Base-by-base conservation (phyloP, 2,888 invertebrate species). In the Sipunculus nudus region DNA sequence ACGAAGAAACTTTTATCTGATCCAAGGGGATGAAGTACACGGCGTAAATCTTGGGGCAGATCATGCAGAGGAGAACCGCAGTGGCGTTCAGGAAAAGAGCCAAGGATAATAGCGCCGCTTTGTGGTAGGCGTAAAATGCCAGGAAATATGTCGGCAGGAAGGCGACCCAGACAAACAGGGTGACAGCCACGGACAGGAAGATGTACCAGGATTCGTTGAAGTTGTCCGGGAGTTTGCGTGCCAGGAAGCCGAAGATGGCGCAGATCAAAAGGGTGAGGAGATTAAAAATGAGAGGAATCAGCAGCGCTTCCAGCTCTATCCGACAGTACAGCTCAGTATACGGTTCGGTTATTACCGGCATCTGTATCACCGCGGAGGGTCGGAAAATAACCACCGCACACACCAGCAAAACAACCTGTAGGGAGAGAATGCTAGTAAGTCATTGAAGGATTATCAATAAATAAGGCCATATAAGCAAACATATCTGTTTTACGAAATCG, bases 291-390 rank as follows among this genome's bases (percentile, higher is more conserved):
- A 76, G 64, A 1, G 76, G 73, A 1, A 70, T 52, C 26, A 76
- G 61, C 23, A 78, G 63, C 35, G 70, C 68, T 5, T 59, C 61
- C n/a, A 67, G 52, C 2, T 73, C 73, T 26, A 74, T 65, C 28
- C 65, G 61, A 58, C 76, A 77, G 49, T 61, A 63, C 53, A 70
- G 52, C 55, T 74, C 75, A 35, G 75, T 75, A 52, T 67, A 67
- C 32, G 67, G 65, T 53, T 70, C 68, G 6, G 67, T 73, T 26
- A 49, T 40, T 40, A 69, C 61, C 2, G 74, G 73, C 72, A 73
- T 72, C 3, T 31, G 19, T 13, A 35, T 25, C 3, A 19, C 38
- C 6, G 28, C 68, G 60, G 16, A 31, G n/a, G 53, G 28, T 3
- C 28, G 45, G 23, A 31, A 16, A 19, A 28, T 41, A 3, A 43